These are phyloP conservation scores for Nerophis lumbriciformis DNA, from an alignment of 2,113 vertebrate genomes.

Conservation along the genomic window DNA sequence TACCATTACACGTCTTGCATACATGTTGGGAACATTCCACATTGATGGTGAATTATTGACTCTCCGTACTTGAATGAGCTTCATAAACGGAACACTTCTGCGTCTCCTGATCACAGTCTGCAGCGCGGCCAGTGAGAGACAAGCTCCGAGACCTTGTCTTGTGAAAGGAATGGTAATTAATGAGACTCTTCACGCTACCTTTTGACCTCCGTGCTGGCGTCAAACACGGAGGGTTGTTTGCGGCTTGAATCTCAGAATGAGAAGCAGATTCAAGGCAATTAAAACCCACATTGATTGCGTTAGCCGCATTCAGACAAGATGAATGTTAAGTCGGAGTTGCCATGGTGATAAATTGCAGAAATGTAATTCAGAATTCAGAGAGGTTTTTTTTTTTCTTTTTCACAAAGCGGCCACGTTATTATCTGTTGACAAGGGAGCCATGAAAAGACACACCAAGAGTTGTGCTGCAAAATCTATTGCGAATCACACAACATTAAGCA, in stretches of 20 bases:
- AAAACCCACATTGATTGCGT: constrained; percentile 20
- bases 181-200: constrained; percentile 5
- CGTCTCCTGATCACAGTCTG: neutral
- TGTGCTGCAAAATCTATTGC: too few relatives aligned
- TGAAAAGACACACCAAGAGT: too few relatives aligned
- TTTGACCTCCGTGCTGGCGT: constrained; percentile 10
- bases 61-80: constrained; percentile 10
- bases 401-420: neutral
- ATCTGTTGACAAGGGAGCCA: too few relatives aligned
- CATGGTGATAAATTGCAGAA: constrained; percentile 38
- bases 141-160: neutral
- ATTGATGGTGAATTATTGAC: neutral
- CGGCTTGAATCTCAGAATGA: constrained; percentile 2
- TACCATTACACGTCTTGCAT: neutral
- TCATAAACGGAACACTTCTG: constrained; percentile 13
- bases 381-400: neutral
- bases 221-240: constrained; percentile 10
- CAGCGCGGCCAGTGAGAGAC: neutral
- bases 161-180: constrained; percentile 16
- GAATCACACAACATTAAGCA: too few relatives aligned
- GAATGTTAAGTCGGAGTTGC: constrained; percentile 35
- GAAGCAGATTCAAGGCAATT: constrained; percentile 15
- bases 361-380: constrained; percentile 41
- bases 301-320: constrained; percentile 5
- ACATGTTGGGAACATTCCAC: neutral